phyloP scores from a whole-genome alignment of 2,113 vertebrate genomes.

The Boleophthalmus pectinirostris region DNA sequence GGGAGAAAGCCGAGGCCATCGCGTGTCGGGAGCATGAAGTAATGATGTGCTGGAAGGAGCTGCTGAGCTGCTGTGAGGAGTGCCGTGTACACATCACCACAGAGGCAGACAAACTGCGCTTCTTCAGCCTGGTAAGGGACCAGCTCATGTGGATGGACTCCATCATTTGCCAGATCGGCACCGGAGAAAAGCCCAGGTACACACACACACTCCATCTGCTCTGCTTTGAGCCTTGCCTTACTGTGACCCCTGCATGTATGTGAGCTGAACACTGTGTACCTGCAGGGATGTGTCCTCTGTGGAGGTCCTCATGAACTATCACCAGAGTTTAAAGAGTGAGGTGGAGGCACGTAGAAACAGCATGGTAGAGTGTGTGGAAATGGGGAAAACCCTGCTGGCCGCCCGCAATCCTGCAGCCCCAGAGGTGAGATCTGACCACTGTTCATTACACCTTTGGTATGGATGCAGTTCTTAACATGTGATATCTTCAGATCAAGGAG shows the following conservation, averaged over 20 bases:
- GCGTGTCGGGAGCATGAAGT: constrained; percentile 88
- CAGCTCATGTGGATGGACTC: constrained; percentile 94
- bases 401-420: constrained; percentile 85
- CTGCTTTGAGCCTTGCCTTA: not conserved
- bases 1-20: constrained; percentile 91
- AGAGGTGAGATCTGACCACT: constrained; percentile 77
- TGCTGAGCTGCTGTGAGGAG: constrained; percentile 88
- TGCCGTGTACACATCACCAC: constrained; percentile 90
- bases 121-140: constrained; percentile 84
- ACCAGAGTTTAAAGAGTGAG: constrained; percentile 91
- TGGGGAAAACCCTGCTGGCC: constrained; percentile 88
- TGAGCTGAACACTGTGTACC: constrained; percentile 22
- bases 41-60: constrained; percentile 89
- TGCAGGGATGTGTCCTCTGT: constrained; percentile 92
- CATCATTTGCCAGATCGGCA: constrained; percentile 87
- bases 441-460: not conserved
- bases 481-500: constrained; percentile 82
- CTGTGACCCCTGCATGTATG: not conserved
- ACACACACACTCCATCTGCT: not conserved
- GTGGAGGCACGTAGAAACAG: constrained; percentile 84
- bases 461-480: not conserved
- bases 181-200: constrained; percentile 91
- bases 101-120: constrained; percentile 88
- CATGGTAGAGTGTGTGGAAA: constrained; percentile 85
- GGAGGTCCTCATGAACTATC: constrained; percentile 95